Percentiles rank a stretch among this genome's conserved stretches.
Evolutionary conservation across 2,113 vertebrate species (phyloP).

Genomic region (Melanostigma gelatinosum): DNA sequence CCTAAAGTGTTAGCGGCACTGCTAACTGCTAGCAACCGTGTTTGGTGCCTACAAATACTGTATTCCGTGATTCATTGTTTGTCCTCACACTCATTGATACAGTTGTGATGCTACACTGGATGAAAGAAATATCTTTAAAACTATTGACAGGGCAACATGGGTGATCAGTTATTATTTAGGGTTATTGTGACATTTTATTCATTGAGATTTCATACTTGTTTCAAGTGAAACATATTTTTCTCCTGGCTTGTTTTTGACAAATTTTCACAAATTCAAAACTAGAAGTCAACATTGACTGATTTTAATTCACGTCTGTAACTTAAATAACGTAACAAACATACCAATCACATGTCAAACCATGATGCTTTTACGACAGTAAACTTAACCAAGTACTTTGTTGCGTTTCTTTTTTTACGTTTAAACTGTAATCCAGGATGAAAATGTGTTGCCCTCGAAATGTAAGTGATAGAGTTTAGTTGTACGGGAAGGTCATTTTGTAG

Average conservation of each 20-base stretch:
- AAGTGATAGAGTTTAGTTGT: too few relatives aligned
- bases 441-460: too few relatives aligned
- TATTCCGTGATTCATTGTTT: neutral
- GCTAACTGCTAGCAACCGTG: neutral
- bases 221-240: too few relatives aligned
- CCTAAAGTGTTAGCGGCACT: neutral
- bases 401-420: neutral
- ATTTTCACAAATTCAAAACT: neutral
- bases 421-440: too few relatives aligned
- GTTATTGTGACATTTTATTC: neutral
- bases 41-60: neutral
- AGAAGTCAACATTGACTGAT: neutral
- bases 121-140: neutral
- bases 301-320: neutral
- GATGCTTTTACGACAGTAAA: neutral
- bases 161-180: neutral
- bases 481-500: neutral
- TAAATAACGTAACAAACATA: neutral
- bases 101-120: neutral
- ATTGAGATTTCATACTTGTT: neutral
- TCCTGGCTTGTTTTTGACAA: neutral
- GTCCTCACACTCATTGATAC: neutral
- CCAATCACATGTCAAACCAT: neutral
- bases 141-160: neutral
- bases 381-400: neutral